A percentile compares a stretch with the other conserved stretches of the same genome.
These are phyloP conservation scores for Etia nguti DNA, from an alignment of 2,113 vertebrate genomes.

Conservation along the genomic window DNA sequence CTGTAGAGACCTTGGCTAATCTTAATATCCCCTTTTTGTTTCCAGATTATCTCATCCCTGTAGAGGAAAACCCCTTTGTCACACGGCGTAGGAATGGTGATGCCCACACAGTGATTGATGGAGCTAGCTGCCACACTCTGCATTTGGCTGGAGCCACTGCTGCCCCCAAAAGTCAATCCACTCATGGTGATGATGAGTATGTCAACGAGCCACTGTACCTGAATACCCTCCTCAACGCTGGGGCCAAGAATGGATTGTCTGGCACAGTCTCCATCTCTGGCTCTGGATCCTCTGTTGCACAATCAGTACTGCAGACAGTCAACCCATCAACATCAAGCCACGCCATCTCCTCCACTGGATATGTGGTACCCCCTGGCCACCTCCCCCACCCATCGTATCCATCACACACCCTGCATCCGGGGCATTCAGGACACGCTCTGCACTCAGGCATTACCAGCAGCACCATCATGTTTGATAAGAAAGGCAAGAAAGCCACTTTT, in stretches of 20 bases:
- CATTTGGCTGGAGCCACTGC: conserved; percentile 45
- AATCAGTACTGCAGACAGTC: conserved; percentile 55
- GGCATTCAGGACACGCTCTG: conserved; percentile 70
- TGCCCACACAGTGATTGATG: conserved; percentile 84
- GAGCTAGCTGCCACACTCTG: conserved; percentile 80
- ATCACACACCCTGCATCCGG: conserved; percentile 69
- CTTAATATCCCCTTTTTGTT: not conserved
- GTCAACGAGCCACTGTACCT: conserved; percentile 94
- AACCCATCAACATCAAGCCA: conserved; percentile 60
- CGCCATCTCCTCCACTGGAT: conserved; percentile 52
- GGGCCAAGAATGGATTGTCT: conserved; percentile 78
- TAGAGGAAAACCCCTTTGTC: conserved; percentile 96
- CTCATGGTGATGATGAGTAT: conserved; percentile 85
- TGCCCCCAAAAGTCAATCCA: conserved; percentile 71
- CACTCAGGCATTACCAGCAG: conserved; percentile 69
- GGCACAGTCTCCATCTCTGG: conserved; percentile 45
- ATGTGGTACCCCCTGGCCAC: conserved; percentile 59
- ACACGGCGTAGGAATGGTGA: conserved; percentile 90
- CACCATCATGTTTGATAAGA: conserved; percentile 80
- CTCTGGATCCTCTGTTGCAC: conserved; percentile 37
- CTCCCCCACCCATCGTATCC: conserved; percentile 61
- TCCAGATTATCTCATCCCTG: conserved; percentile 87
- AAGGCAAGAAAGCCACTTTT: conserved; percentile 89
- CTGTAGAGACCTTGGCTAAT: not conserved
- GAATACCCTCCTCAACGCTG: conserved; percentile 87